Evolutionary conservation across 2,888 invertebrate genomes (phyloP).

Genomic region (Mythimna vitellina): DNA sequence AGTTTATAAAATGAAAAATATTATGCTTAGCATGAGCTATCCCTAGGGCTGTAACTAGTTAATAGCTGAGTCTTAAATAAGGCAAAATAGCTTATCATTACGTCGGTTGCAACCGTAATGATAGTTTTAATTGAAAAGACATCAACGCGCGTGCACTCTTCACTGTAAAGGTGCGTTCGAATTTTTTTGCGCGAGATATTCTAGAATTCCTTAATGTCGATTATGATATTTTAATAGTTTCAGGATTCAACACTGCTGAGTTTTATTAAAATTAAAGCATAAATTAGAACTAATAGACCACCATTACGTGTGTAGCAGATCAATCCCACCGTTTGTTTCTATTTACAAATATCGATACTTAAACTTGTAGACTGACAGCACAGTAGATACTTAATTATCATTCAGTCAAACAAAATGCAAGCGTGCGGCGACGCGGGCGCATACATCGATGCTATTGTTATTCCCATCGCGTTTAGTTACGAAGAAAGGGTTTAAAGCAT

Average conservation of each 20-base stretch:
- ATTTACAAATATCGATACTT: background rate
- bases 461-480: slow-evolving; percentile 68
- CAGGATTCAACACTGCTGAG: background rate
- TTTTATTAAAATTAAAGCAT: background rate
- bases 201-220: too few species aligned
- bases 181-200: too few species aligned
- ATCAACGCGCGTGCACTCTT: slow-evolving; percentile 40
- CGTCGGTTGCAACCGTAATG: too few species aligned
- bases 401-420: slow-evolving; percentile 43
- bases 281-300: background rate
- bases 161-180: too few species aligned
- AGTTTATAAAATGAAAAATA: slow-evolving; percentile 10
- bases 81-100: background rate
- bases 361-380: slow-evolving; percentile 33
- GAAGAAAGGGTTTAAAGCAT: slow-evolving; percentile 64
- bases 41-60: background rate
- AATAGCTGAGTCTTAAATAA: background rate
- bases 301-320: background rate
- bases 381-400: slow-evolving; percentile 36
- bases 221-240: too few species aligned
- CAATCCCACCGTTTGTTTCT: background rate
- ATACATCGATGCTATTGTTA: slow-evolving; percentile 59
- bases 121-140: slow-evolving; percentile 37
- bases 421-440: slow-evolving; percentile 14
- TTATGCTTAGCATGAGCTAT: background rate